These are phyloP conservation scores for Drosophila asahinai DNA, from an alignment of 1,140 invertebrate genomes.

Conservation along the genomic window DNA sequence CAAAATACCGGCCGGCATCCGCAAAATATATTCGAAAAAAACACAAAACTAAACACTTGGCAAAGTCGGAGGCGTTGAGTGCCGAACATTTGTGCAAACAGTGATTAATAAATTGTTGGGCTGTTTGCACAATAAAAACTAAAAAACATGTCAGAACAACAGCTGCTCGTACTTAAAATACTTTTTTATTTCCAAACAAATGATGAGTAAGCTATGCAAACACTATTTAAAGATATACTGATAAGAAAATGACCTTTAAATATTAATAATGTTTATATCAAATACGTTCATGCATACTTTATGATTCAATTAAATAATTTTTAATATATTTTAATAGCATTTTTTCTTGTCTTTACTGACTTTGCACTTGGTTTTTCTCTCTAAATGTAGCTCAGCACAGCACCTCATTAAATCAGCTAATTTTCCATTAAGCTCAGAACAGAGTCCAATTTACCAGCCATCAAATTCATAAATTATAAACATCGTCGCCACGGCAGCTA, in stretches of 20 bases:
- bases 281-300: not conserved
- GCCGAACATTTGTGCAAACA: slow-evolving; percentile 60
- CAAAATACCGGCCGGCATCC: slow-evolving; percentile 70
- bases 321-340: not conserved
- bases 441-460: slow-evolving; percentile 58
- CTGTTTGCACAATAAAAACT: slow-evolving; percentile 46
- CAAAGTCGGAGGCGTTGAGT: slow-evolving; percentile 33
- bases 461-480: slow-evolving; percentile 74
- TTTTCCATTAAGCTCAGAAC: slow-evolving; percentile 61
- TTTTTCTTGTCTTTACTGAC: not conserved
- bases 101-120: slow-evolving; percentile 65
- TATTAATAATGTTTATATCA: too few relatives aligned
- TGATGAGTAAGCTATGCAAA: not conserved
- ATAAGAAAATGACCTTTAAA: not conserved
- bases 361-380: slow-evolving; percentile 14
- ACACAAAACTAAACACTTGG: slow-evolving; percentile 52
- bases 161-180: slow-evolving; percentile 34
- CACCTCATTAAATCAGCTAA: slow-evolving; percentile 63
- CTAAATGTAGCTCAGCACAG: slow-evolving; percentile 21
- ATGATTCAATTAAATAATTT: not conserved
- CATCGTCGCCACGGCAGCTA: slow-evolving; percentile 42
- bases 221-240: not conserved
- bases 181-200: slow-evolving; percentile 16
- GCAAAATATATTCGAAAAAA: slow-evolving; percentile 25
- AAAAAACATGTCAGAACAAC: slow-evolving; percentile 38